Conservation (phyloP, 2,888 invertebrate species). For the Agapostemon virescens region DNA sequence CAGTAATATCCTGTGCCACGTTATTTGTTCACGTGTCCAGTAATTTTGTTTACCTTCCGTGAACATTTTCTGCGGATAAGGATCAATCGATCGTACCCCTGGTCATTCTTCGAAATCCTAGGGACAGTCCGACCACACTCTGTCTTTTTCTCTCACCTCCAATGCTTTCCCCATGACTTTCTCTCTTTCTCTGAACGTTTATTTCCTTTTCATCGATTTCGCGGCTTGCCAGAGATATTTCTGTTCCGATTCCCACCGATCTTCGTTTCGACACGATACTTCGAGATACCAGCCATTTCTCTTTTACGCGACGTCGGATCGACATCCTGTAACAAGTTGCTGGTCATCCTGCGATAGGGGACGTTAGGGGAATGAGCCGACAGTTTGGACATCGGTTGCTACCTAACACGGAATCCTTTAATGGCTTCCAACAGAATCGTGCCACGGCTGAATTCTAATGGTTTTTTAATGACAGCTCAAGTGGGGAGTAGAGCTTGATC, state of each 20-base stretch:
- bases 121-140: not conserved
- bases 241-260: slow-evolving; percentile 12
- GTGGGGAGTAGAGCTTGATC: not conserved
- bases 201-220: not conserved
- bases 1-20: not conserved
- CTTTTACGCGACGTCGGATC: not conserved
- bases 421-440: not conserved
- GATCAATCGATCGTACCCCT: not conserved
- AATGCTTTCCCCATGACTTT: too few relatives aligned
- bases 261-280: not conserved
- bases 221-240: not conserved
- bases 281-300: not conserved
- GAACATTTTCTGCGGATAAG: not conserved
- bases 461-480: not conserved
- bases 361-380: slow-evolving; percentile 5
- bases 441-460: slow-evolving; percentile 1
- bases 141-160: not conserved
- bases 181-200: not conserved
- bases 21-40: slow-evolving; percentile 3
- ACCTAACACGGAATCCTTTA: not conserved
- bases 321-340: not conserved
- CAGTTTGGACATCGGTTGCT: not conserved
- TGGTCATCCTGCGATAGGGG: not conserved
- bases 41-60: slow-evolving; percentile 28
- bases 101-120: not conserved